Conservation (phyloP, 2,797 vertebrate genomes). For the Naso thynnoides region DNA sequence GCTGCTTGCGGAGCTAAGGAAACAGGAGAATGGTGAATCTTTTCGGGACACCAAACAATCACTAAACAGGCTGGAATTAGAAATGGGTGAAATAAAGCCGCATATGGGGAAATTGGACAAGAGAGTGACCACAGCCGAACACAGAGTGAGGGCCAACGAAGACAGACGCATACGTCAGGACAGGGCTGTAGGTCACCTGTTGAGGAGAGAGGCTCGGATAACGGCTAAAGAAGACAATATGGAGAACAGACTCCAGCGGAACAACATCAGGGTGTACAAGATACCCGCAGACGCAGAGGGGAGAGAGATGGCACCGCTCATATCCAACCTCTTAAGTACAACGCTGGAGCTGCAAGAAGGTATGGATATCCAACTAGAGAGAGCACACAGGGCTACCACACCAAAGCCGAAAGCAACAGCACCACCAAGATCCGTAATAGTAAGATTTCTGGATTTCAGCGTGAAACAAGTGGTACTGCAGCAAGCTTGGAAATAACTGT, state of each 20-base stretch:
- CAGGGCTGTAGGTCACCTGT: too few species aligned
- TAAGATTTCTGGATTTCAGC: not conserved
- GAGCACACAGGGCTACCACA: not conserved
- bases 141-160: not conserved
- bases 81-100: not conserved
- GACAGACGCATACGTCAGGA: not conserved
- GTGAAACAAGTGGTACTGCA: not conserved
- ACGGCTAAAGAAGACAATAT: not conserved
- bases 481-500: not conserved
- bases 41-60: not conserved
- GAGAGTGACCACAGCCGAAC: not conserved
- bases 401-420: not conserved
- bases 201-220: not conserved
- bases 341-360: not conserved
- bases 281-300: not conserved
- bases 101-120: not conserved
- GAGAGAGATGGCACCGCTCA: not conserved
- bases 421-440: not conserved
- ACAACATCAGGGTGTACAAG: not conserved
- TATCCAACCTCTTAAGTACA: not conserved
- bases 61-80: not conserved
- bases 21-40: not conserved
- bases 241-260: constrained; percentile 4
- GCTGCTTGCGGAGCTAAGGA: not conserved
- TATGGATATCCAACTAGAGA: not conserved